Evolutionary conservation across 2,888 invertebrate species (phyloP).

Genomic region (Hydrotaea cyrtoneurina): DNA sequence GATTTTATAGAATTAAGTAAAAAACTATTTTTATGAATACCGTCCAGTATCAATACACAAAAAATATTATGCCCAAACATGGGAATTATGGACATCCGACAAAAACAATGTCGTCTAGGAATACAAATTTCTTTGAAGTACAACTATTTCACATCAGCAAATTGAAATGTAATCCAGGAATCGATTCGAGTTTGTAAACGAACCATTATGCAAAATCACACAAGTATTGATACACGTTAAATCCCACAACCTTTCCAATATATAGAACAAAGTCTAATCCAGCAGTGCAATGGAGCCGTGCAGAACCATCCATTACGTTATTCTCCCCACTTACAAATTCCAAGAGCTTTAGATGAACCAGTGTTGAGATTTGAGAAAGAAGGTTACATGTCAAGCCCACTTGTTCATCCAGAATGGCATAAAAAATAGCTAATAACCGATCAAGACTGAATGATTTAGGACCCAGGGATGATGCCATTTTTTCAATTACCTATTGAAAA

Average conservation of each 20-base stretch:
- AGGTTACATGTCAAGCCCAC: slow-evolving; percentile 92
- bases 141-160: too few relatives aligned
- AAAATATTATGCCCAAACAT: too few relatives aligned
- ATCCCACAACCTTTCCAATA: slow-evolving; percentile 89
- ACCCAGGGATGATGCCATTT: slow-evolving; percentile 87
- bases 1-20: too few relatives aligned
- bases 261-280: slow-evolving; percentile 90
- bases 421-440: slow-evolving; percentile 92
- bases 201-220: slow-evolving; percentile 86
- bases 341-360: slow-evolving; percentile 91
- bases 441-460: slow-evolving; percentile 92
- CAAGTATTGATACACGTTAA: slow-evolving; percentile 89
- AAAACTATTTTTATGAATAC: too few relatives aligned
- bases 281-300: slow-evolving; percentile 93
- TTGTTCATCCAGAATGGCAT: slow-evolving; percentile 91
- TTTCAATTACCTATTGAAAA: slow-evolving; percentile 80
- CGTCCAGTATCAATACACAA: too few relatives aligned
- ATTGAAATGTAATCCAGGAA: too few relatives aligned
- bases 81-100: too few relatives aligned
- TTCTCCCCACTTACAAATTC: slow-evolving; percentile 86
- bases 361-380: slow-evolving; percentile 92
- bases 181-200: too few relatives aligned
- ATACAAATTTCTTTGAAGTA: too few relatives aligned
- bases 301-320: slow-evolving; percentile 86
- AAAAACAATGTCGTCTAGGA: too few relatives aligned